Percentiles rank a stretch among this genome's conserved stretches.
These are phyloP conservation scores for Meteorus colon DNA, from an alignment of 2,888 invertebrate genomes.

Conservation along the genomic window DNA sequence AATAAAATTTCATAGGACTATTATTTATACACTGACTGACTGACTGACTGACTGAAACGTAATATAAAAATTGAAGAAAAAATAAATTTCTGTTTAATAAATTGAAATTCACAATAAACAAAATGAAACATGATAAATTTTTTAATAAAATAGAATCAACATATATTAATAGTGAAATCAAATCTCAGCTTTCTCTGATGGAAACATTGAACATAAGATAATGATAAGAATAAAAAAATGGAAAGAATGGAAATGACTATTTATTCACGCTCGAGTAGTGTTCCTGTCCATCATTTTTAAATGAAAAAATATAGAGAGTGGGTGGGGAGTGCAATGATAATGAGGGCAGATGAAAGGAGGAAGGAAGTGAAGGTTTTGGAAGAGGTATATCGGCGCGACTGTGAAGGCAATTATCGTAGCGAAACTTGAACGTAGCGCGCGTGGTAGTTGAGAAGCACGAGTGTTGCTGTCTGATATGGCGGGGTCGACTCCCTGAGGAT, in stretches of 20 bases:
- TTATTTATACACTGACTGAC: neutral
- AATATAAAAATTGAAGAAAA: no score
- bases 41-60: neutral
- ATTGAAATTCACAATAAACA: no score
- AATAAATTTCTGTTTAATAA: no score
- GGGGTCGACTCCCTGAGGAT: constrained; percentile 69
- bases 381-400: constrained; percentile 66
- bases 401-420: constrained; percentile 72
- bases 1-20: neutral
- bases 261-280: constrained; percentile 33
- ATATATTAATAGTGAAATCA: neutral
- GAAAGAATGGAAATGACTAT: constrained; percentile 2
- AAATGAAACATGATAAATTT: no score
- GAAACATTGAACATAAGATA: neutral
- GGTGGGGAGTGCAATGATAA: neutral
- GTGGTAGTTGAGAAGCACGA: constrained; percentile 59
- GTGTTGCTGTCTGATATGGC: constrained; percentile 71
- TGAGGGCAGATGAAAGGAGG: neutral
- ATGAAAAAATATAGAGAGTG: neutral
- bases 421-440: constrained; percentile 67
- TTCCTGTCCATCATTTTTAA: constrained; percentile 41
- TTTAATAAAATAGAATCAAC: no score
- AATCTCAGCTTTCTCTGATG: neutral
- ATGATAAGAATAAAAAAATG: neutral
- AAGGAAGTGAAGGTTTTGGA: constrained; percentile 10